Conservation (phyloP, 2,888 invertebrate species). For the Apodemia hepburni region DNA sequence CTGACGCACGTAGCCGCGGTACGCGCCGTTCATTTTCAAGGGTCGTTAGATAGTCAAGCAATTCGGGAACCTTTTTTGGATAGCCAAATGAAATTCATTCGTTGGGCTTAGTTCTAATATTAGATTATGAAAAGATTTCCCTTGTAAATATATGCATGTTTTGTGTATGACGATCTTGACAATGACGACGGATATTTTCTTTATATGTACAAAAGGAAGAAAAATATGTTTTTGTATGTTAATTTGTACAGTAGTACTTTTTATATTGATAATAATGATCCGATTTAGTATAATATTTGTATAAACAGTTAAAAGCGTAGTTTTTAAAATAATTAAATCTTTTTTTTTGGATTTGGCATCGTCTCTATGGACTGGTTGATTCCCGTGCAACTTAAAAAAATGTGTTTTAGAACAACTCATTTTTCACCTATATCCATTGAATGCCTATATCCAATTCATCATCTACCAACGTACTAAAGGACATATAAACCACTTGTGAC, state of each 20-base stretch:
- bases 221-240: background rate
- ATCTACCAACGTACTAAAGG: too few species aligned
- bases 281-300: too few species aligned
- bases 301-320: too few species aligned
- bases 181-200: background rate
- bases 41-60: conserved; percentile 6
- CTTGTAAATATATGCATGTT: background rate
- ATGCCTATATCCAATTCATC: too few species aligned
- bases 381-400: too few species aligned
- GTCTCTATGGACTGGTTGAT: too few species aligned
- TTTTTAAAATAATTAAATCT: too few species aligned
- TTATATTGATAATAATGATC: background rate
- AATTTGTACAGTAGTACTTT: background rate
- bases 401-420: too few species aligned
- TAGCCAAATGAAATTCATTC: conserved; percentile 5
- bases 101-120: background rate
- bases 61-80: conserved; percentile 9
- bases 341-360: too few species aligned
- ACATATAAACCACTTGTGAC: too few species aligned
- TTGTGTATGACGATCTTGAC: too few species aligned
- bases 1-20: background rate
- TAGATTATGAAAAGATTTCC: background rate
- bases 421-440: too few species aligned
- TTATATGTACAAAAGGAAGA: background rate
- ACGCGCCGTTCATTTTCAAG: conserved; percentile 10